Base-by-base conservation (phyloP, 1,140 invertebrate species). In the Magallana angulata region DNA sequence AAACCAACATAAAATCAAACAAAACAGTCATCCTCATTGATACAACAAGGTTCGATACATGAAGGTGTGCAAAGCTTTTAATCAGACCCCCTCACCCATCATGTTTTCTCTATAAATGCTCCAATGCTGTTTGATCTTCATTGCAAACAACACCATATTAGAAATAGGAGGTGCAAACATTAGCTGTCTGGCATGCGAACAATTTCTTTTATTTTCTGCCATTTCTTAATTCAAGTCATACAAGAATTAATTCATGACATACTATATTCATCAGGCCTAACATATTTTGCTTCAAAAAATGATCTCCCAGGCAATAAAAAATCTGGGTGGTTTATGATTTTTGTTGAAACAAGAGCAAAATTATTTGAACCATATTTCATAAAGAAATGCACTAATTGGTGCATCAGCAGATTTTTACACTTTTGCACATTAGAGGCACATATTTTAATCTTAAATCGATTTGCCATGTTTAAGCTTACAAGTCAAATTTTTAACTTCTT, bases 211-310 rank as follows among this genome's bases (percentile, higher is more conserved):
- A 76, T 76, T 76, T 30, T 11, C 24, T 30, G 68, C 68, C 68
- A 76, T 76, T 76, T 76, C 68, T 76, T 76, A 76, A 76, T 76
- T 76, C 68, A 76, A 76, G 68, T 76, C 68, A 76, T 76, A 76
- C 30, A 76, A 30, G 68, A 76, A 76, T 76, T 76, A 76, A 76
- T 76, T 24, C 24, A 30, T 76, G 24, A 30, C 68, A 76, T 76
- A 76, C 36, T 76, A 76, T 76, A 76, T 76, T 76, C 24, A 76
- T 76, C 68, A 76, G 30, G 18, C 24, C 8, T 30, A 48, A 30
- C 68, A 76, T 76, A 48, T 48, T 5, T 48, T 48, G 24, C 68
- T 71, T 76, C 68, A 76, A 24, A 76, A 48, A 76, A 76, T 24
- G 12, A 76, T 76, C 68, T 76, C 12, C 68, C 24, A 18, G 12